Evolutionary conservation across 2,113 vertebrate genomes (phyloP).

Genomic region (Pterocles burchelli): DNA sequence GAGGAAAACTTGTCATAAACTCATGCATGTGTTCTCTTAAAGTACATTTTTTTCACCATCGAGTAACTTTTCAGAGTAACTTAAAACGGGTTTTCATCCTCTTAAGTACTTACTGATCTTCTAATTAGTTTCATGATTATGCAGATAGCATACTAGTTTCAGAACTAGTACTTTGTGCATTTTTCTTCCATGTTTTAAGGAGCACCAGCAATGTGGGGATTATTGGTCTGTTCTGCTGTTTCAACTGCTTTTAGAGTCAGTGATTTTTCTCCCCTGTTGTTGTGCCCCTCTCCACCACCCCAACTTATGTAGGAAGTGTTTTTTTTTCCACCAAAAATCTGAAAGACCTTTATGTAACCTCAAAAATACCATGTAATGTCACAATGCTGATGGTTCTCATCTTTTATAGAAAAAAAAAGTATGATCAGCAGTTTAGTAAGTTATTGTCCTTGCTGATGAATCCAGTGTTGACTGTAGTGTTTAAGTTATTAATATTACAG

Average conservation of each 20-base stretch:
- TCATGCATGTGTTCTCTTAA: background rate
- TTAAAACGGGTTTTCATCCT: background rate
- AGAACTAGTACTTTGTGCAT: background rate
- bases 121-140: background rate
- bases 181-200: background rate
- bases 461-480: background rate
- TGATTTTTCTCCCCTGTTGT: background rate
- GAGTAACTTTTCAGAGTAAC: background rate
- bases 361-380: background rate
- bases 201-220: background rate
- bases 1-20: background rate
- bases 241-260: background rate
- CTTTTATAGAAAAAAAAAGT: background rate
- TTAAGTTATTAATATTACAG: background rate
- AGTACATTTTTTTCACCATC: background rate
- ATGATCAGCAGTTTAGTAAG: background rate
- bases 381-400: background rate
- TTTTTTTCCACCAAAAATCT: background rate
- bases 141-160: background rate
- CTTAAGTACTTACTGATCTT: background rate
- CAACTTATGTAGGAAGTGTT: background rate
- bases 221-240: background rate
- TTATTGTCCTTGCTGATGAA: background rate
- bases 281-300: fast-evolving
- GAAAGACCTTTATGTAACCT: background rate